Conservation (phyloP, 2,888 invertebrate genomes). For the Hyalella azteca region DNA sequence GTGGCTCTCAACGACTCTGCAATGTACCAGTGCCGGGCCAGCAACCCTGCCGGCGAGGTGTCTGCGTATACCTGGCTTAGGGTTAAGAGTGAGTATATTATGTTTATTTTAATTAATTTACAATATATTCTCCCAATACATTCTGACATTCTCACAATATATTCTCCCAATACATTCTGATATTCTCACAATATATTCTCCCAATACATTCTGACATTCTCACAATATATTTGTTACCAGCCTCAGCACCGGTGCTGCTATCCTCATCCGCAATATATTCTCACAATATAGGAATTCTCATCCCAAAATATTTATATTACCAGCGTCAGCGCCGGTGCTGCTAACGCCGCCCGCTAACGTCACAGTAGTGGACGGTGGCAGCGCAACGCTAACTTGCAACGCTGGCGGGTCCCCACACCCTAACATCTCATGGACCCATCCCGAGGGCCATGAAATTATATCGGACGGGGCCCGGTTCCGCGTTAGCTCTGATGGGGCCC, state of each 20-base stretch:
- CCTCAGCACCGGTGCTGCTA: constrained; percentile 86
- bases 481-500: constrained; percentile 83
- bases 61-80: constrained; percentile 89
- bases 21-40: constrained; percentile 92
- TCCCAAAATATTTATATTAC: constrained; percentile 60
- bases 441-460: constrained; percentile 20
- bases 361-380: constrained; percentile 89
- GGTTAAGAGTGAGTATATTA: constrained; percentile 88
- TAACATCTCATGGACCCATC: constrained; percentile 78
- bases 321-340: constrained; percentile 89
- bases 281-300: no score
- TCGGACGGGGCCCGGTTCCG: constrained; percentile 73
- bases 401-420: constrained; percentile 91
- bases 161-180: no score
- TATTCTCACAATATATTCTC: no score
- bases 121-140: no score
- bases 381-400: constrained; percentile 74
- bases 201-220: no score
- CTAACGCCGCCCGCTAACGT: constrained; percentile 82
- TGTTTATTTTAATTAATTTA: not conserved
- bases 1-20: constrained; percentile 86
- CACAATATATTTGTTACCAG: not conserved
- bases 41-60: constrained; percentile 88
- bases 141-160: no score
- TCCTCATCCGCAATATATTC: constrained; percentile 78